Base-by-base conservation (phyloP, 1,140 invertebrate genomes). In the Drosophila nannoptera region DNA sequence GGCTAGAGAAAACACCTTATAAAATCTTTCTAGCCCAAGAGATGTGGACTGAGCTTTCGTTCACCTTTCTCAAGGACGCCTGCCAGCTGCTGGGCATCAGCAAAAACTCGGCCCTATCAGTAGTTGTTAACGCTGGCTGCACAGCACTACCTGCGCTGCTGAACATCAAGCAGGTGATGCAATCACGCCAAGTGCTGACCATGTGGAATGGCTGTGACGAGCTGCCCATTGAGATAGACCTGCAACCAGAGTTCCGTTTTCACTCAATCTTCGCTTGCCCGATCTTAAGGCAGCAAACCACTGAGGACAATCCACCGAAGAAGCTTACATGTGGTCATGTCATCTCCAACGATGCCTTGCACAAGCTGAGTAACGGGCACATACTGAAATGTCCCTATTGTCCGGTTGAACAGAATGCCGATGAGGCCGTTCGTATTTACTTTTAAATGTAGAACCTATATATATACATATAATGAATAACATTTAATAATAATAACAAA, bases 351-450 rank as follows among this genome's bases (percentile, higher is more conserved):
- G 98, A 99, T 91, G 98, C 98, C 50, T 92, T 99, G 38, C 96
- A 96, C 88, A 99, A 99, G 91, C 92, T 99, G 58, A 95, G 96
- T 55, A 96, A 93, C 88, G 96, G 96, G 16, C 97, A 95, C 89
- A 98, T 99, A 96, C 98, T 99, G 80, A 99, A 99, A 91, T 99
- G 98, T 90, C 98, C 98, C 2, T 99, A 99, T 90, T 99, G 98
- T 87, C 98, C 98, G 5, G 94, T 98, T 83, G 98, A 99, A 90
- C 97, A 99, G 88, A 96, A 95, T 89, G 96, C 97, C 38, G 92
- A 94, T 60, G 97, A 99, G 89, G 97, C 97, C 14, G 93, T 95
- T 89, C 93, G 96, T 86, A 97, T 99, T 87, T 95, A 95, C 88
- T 98, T 99, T 92, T 99, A 93, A 91, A 56, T 40, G 32, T 60